Conservation (phyloP, 1,140 invertebrate species). For the Apis laboriosa region DNA sequence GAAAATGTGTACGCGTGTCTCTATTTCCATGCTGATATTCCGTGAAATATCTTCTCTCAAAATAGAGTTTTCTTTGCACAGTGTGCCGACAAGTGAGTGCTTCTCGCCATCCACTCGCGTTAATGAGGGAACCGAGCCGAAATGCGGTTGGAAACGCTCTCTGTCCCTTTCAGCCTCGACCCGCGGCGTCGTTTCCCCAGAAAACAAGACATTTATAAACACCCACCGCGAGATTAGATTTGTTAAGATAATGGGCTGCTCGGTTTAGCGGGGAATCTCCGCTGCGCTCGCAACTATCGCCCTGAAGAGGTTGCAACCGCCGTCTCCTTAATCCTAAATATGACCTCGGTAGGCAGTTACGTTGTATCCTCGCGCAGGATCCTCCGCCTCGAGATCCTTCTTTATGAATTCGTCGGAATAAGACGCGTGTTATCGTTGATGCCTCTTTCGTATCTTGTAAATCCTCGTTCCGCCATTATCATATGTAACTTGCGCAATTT, state of each 20-base stretch:
- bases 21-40: neutral
- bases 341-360: constrained; percentile 61
- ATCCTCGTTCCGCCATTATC: neutral
- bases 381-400: constrained; percentile 44
- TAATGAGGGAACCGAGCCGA: constrained; percentile 43
- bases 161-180: constrained; percentile 36
- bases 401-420: constrained; percentile 51
- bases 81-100: neutral
- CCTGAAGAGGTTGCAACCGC: constrained; percentile 62
- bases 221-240: constrained; percentile 81
- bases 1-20: no score
- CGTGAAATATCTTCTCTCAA: neutral
- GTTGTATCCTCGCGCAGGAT: constrained; percentile 30
- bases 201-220: constrained; percentile 82
- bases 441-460: neutral
- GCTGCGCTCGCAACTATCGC: constrained; percentile 54
- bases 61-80: neutral
- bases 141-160: constrained; percentile 43
- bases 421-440: constrained; percentile 16
- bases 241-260: constrained; percentile 80
- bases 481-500: neutral
- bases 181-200: constrained; percentile 65
- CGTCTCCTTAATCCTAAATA: constrained; percentile 75
- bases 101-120: constrained; percentile 24
- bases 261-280: constrained; percentile 67